A percentile compares a stretch with the other conserved stretches of the same genome.
These are phyloP conservation scores for Nothobranchius kuhntae DNA, from an alignment of 2,113 vertebrate genomes.

Conservation along the genomic window DNA sequence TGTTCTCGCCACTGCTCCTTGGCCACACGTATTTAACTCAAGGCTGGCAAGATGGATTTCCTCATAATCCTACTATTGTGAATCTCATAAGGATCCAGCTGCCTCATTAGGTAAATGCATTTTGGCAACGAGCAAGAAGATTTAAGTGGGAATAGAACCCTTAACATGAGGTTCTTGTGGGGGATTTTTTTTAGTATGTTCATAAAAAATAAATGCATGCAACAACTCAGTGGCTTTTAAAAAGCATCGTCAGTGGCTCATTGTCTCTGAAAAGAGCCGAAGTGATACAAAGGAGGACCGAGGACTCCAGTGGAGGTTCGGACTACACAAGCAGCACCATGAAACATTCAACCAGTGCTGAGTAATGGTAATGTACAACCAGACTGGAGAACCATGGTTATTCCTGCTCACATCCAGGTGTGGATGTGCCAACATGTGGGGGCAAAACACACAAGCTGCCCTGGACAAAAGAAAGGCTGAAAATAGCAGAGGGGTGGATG, in stretches of 20 bases:
- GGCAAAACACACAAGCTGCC: not conserved
- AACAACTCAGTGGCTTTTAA: not conserved
- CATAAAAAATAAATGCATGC: not conserved
- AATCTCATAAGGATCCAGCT: not conserved
- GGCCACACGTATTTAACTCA: not conserved
- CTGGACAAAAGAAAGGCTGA: slow-evolving; percentile 9
- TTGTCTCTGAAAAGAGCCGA: not conserved
- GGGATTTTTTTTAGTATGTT: not conserved
- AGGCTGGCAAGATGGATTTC: not conserved
- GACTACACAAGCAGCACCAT: not conserved
- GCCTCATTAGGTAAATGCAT: not conserved
- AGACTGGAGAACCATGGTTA: slow-evolving; percentile 9
- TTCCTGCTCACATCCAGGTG: slow-evolving; percentile 9
- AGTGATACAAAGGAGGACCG: not conserved
- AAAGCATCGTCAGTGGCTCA: not conserved
- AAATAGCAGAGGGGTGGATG: not conserved
- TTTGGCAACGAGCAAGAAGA: not conserved
- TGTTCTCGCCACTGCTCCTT: slow-evolving; percentile 1
- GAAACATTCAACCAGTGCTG: slow-evolving; percentile 2
- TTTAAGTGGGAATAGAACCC: not conserved
- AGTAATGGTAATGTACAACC: slow-evolving; percentile 1
- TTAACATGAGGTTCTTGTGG: not conserved
- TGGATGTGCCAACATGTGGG: slow-evolving; percentile 14
- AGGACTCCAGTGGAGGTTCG: not conserved
- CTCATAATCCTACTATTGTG: not conserved